phyloP scores from a whole-genome alignment of 2,797 vertebrate species.

The Anguilla marmorata region DNA sequence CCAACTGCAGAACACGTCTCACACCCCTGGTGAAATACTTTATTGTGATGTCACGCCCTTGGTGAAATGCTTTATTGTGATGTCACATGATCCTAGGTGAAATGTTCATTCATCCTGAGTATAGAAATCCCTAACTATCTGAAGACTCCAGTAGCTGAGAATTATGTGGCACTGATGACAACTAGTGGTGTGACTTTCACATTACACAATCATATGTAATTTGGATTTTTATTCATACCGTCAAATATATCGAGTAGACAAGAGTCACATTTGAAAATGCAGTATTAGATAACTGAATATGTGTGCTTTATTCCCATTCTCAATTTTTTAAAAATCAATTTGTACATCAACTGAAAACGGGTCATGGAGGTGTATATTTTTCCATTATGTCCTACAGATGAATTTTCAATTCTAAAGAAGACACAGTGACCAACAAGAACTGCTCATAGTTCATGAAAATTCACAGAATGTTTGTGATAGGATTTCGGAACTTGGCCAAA shows the following conservation, averaged over 20 bases:
- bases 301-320: no score
- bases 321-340: no score
- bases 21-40: not conserved
- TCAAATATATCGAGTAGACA: no score
- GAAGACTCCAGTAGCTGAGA: not conserved
- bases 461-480: no score
- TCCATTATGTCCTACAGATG: no score
- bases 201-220: not conserved
- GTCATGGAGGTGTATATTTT: no score
- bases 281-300: no score
- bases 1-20: not conserved
- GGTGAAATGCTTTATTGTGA: not conserved
- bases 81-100: not conserved
- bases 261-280: no score
- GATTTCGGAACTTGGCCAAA: not conserved
- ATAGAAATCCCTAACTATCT: not conserved
- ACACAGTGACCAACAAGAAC: no score
- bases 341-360: no score
- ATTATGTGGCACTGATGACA: not conserved
- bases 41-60: not conserved
- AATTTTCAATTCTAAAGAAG: no score
- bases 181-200: not conserved
- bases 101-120: not conserved
- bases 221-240: not conserved
- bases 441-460: no score